Conservation (phyloP, 2,888 invertebrate genomes). For the Yponomeuta malinellus region DNA sequence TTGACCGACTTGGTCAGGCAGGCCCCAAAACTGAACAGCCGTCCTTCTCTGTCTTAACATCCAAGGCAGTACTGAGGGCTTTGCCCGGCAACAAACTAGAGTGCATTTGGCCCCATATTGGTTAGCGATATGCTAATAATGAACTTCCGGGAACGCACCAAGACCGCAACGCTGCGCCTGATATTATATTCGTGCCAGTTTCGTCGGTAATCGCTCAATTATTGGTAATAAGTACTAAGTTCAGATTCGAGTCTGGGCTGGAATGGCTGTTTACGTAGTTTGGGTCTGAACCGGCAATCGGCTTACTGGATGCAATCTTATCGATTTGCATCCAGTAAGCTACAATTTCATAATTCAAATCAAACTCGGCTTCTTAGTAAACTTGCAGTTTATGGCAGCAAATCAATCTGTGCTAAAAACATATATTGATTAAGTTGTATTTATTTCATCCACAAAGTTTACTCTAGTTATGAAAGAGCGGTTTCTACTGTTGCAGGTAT, state of each 20-base stretch:
- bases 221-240: not conserved
- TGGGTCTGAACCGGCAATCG: not conserved
- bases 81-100: slow-evolving; percentile 1
- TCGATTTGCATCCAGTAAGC: too few relatives aligned
- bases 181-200: not conserved
- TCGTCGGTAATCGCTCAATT: slow-evolving; percentile 5
- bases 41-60: not conserved
- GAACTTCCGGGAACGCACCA: not conserved
- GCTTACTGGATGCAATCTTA: not conserved
- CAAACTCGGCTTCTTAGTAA: too few relatives aligned
- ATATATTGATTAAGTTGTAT: too few relatives aligned
- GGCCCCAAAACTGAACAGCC: not conserved
- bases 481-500: too few relatives aligned
- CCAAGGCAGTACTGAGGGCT: not conserved
- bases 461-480: too few relatives aligned
- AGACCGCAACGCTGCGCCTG: not conserved
- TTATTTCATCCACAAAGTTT: too few relatives aligned
- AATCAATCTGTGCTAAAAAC: too few relatives aligned
- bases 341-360: too few relatives aligned
- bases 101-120: not conserved
- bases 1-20: too few relatives aligned
- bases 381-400: too few relatives aligned
- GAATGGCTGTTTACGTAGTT: not conserved
- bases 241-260: not conserved
- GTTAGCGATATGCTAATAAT: slow-evolving; percentile 3